Conservation (phyloP, 2,113 vertebrate genomes). For the Peromyscus californicus region DNA sequence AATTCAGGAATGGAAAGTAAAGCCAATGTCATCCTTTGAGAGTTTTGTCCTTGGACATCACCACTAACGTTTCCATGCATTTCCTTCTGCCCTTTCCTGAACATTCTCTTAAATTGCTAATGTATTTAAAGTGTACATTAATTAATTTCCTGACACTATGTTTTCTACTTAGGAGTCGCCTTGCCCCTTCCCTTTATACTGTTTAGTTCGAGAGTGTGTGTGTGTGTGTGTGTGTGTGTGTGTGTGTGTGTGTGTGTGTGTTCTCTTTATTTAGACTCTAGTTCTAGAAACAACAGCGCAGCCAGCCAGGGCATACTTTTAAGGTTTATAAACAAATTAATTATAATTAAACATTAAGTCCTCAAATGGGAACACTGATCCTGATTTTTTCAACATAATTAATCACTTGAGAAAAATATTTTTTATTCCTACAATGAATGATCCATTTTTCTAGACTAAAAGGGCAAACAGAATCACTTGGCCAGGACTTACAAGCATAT, state of each 20-base stretch:
- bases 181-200: background rate
- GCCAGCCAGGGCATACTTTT: background rate
- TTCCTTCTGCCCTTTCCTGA: background rate
- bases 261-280: background rate
- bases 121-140: background rate
- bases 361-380: background rate
- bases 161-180: background rate
- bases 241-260: background rate
- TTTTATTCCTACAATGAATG: background rate
- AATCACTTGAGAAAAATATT: slow-evolving; percentile 6
- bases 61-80: background rate
- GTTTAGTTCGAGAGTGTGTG: too few relatives aligned
- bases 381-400: slow-evolving; percentile 43
- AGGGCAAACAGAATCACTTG: slow-evolving; percentile 15
- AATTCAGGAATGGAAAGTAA: background rate
- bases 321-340: background rate
- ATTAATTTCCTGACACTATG: background rate
- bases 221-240: background rate
- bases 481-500: background rate
- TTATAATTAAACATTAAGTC: slow-evolving; percentile 23
- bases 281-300: background rate
- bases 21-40: background rate
- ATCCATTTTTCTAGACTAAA: background rate
- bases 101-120: background rate
- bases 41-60: background rate